Base-by-base conservation (phyloP, 2,888 invertebrate genomes). In the Gibbula magus region DNA sequence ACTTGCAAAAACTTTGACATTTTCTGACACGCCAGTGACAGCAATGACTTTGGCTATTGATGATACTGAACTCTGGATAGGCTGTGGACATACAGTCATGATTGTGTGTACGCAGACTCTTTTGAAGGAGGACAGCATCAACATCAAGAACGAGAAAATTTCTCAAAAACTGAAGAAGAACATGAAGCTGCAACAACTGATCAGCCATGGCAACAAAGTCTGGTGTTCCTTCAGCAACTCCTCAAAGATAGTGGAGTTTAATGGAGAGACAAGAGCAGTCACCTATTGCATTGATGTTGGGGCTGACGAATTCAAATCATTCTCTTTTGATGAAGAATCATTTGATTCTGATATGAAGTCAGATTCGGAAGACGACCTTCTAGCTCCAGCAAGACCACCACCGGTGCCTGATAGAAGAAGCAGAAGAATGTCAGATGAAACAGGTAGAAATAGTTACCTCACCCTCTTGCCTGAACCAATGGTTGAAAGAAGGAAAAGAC, bases 61-160 rank as follows among this genome's bases (percentile, higher is more conserved):
- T 13, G 80, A 78, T 13, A 67, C 82, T 13, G 86, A 86, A 70
- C 61, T 88, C 8, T 88, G 88, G 88, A 79, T 87, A 8, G 83
- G 87, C 66, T 83, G 83, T 81, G 84, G 82, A 22, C 74, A 78
- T 13, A 77, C 80, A 20, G 82, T 88, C 54, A 83, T 83, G 54
- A 78, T 88, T 56, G 79, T 87, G 10, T 82, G 77, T 61, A 81
- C 81, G 53, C 61, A 74, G 5, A 79, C 61, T 79, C 25, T 84
- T 83, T 73, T 83, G 77, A 56, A 83, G 83, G 32, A 77, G 77
- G 22, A 75, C 51, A n/a, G 81, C 79, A 73, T 66, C 56, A 20
- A 82, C 79, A 54, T 79, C 80, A 18, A 81, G 77, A 66, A 51
- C 78, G 54, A 51, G 13, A 39, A 8, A 53, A 81, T 32, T 35